Evolutionary conservation across 2,113 vertebrate genomes (phyloP).

Genomic region (Stercorarius parasiticus): DNA sequence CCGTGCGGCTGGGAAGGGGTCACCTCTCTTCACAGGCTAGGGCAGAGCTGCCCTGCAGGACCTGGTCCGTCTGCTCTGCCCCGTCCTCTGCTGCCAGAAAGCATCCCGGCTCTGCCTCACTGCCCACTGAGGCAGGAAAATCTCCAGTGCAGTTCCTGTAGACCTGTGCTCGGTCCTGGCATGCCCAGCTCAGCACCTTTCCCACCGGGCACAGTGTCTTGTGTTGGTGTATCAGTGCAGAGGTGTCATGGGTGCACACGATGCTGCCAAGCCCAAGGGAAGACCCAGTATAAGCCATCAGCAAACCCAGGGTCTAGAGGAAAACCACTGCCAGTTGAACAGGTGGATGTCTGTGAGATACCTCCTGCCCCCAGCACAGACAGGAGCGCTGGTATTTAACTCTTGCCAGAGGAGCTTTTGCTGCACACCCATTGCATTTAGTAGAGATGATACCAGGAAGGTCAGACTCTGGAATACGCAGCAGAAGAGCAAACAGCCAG

Average conservation of each 20-base stretch:
- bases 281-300: neutral
- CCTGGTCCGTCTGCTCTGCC: neutral
- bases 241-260: rapidly evolving
- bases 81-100: neutral
- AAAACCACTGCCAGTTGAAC: neutral
- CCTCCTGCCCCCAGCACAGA: neutral
- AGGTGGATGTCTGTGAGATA: neutral
- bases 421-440: neutral
- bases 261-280: neutral
- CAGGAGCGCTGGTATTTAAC: neutral
- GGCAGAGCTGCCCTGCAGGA: neutral
- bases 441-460: neutral
- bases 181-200: rapidly evolving
- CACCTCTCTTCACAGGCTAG: neutral
- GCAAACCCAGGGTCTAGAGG: neutral
- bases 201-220: rapidly evolving
- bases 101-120: rapidly evolving
- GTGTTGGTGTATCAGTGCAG: rapidly evolving
- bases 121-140: neutral
- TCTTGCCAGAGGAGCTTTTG: neutral
- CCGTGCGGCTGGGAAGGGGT: neutral
- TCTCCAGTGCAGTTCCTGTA: no score
- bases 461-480: neutral
- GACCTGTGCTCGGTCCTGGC: rapidly evolving
- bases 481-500: neutral